Base-by-base conservation (phyloP, 2,888 invertebrate genomes). In the Halocaridina rubra region DNA sequence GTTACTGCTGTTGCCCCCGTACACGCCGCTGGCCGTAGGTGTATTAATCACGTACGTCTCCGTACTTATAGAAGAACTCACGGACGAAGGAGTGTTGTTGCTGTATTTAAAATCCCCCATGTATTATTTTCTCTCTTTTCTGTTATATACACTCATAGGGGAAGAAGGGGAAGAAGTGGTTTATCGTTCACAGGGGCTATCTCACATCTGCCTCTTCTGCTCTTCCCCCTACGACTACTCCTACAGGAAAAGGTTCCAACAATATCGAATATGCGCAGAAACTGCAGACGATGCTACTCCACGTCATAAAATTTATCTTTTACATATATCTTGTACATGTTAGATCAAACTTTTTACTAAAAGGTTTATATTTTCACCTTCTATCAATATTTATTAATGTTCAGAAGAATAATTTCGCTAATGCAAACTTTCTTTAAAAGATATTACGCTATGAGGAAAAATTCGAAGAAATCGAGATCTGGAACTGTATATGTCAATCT, bases 31-130 rank as follows among this genome's bases (percentile, higher is more conserved):
- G 59, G 81, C 30, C 30, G 86, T 33, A 32, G 86, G 74, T 74
- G 86, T 86, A 69, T 86, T 86, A 22, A 86, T 78, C 33, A 86
- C 81, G 86, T 81, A 86, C 72, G 78, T 81, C 33, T 86, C 81
- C 61, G 81, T 81, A 75, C 81, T 86, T 72, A 86, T 86, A 53
- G 81, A n/a, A n/a, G n/a, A 86, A 81, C 81, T 81, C 69, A 86
- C 81, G 79, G 86, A 86, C 77, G 86, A 81, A 74, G 78, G 74
- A n/a, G n/a, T n/a, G n/a, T n/a, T n/a, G 78, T 78, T 86, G 81
- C 79, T 86, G 81, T 86, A 86, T 81, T 86, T 78, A 86, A 81
- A 86, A 86, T 86, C 86, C 86, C 86, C 86, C 86, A 86, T 86
- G 82, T 84, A 84, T 78, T 71, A 78, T 30, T 78, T 78, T 77